phyloP scores from a whole-genome alignment of 2,888 invertebrate species.

The Lasioglossum oenotherae region DNA sequence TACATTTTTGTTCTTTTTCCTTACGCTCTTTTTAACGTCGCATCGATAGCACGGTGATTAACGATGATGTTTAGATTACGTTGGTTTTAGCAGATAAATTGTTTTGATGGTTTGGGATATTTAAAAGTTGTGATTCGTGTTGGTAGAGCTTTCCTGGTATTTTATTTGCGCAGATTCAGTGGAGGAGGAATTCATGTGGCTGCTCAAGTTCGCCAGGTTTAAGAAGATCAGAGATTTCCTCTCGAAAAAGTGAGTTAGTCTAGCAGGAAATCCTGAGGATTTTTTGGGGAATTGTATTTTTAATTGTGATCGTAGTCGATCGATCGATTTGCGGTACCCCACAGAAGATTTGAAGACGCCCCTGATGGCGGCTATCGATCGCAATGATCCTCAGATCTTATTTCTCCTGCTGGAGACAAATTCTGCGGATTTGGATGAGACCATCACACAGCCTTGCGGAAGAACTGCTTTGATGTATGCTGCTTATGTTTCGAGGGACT shows the following conservation, averaged over 20 bases:
- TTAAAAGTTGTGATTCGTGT: background rate
- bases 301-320: constrained; percentile 46
- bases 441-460: constrained; percentile 64
- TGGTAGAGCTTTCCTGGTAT: background rate
- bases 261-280: background rate
- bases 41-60: background rate
- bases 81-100: background rate
- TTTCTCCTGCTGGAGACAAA: constrained; percentile 63
- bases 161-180: constrained; percentile 19
- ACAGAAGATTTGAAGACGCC: constrained; percentile 63
- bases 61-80: background rate
- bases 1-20: background rate
- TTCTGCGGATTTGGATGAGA: constrained; percentile 57
- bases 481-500: constrained; percentile 56
- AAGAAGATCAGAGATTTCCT: constrained; percentile 66
- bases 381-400: constrained; percentile 65
- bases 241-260: constrained; percentile 54
- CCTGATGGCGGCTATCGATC: constrained; percentile 66
- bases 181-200: constrained; percentile 67
- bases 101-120: background rate
- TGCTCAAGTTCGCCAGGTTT: constrained; percentile 60
- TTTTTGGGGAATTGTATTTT: background rate
- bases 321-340: constrained; percentile 70
- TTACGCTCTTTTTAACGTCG: background rate
- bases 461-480: constrained; percentile 74